phyloP scores from a whole-genome alignment of 2,113 vertebrate genomes.

The Centropus unirufus region DNA sequence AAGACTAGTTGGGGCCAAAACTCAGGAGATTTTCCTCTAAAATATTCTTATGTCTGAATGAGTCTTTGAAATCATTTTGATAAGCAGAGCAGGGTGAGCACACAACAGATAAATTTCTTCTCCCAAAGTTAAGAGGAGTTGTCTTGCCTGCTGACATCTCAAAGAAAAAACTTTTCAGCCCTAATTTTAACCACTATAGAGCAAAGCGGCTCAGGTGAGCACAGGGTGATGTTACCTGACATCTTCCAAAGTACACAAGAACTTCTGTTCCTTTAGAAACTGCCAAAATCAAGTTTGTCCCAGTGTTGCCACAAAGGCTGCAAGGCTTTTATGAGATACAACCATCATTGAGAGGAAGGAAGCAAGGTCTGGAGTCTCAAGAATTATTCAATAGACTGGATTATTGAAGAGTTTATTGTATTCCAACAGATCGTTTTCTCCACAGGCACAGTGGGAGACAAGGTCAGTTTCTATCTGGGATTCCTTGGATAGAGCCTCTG shows the following conservation, averaged over 20 bases:
- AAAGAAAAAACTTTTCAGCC: background rate
- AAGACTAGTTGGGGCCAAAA: background rate
- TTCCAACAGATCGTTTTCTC: rapidly evolving
- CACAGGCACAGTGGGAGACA: rapidly evolving
- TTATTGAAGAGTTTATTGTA: background rate
- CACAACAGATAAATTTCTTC: background rate
- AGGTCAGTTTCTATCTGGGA: background rate
- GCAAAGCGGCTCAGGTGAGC: background rate
- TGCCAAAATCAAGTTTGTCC: background rate
- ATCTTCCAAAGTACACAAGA: background rate
- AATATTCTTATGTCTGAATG: background rate
- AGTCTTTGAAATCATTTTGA: background rate
- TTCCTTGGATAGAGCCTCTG: no score
- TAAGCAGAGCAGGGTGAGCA: background rate
- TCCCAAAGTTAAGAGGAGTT: background rate
- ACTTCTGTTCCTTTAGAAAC: background rate
- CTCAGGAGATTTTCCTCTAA: background rate
- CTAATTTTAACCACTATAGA: background rate
- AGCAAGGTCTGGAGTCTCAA: background rate
- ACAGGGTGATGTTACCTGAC: background rate
- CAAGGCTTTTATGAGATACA: background rate
- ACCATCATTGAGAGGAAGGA: background rate
- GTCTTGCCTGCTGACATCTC: background rate
- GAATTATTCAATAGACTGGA: background rate
- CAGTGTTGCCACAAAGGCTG: background rate